Evolutionary conservation across 2,888 invertebrate species (phyloP).

Genomic region (Melinaea menophilus): DNA sequence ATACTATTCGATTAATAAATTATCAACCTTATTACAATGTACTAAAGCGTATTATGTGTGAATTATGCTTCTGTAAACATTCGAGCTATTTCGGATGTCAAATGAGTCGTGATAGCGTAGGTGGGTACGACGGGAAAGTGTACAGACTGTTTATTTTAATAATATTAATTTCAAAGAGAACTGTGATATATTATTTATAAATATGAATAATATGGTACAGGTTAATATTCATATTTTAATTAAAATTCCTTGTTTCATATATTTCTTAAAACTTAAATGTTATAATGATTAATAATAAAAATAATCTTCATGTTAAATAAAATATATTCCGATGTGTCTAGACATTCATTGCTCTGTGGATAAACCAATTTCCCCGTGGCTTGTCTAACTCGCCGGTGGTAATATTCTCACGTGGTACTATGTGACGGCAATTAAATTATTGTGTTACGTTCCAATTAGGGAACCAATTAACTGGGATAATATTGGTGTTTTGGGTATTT

Average conservation of each 20-base stretch:
- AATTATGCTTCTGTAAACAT: constrained; percentile 12
- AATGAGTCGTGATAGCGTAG: constrained; percentile 35
- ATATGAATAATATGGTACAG: no score
- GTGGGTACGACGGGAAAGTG: constrained; percentile 23
- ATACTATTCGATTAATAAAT: constrained; percentile 2
- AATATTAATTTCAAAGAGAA: neutral
- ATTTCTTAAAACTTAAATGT: no score
- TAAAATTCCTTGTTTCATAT: no score
- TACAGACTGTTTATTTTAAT: constrained; percentile 11
- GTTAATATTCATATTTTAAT: no score
- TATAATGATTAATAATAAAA: neutral
- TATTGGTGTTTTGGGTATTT: constrained; percentile 7
- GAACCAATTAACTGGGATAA: constrained; percentile 25
- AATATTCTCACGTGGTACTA: constrained; percentile 31
- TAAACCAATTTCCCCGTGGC: constrained; percentile 24
- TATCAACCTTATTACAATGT: constrained; percentile 16
- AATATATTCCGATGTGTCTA: neutral
- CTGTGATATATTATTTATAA: neutral
- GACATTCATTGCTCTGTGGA: constrained; percentile 14
- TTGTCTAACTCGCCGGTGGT: constrained; percentile 24
- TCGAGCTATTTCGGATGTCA: constrained; percentile 34
- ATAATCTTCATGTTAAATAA: neutral
- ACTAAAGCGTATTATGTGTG: constrained; percentile 12
- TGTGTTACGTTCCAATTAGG: constrained; percentile 26
- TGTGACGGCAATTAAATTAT: constrained; percentile 34